phyloP scores from a whole-genome alignment of 2,113 vertebrate species.

The Paracanthobrama guichenoti region DNA sequence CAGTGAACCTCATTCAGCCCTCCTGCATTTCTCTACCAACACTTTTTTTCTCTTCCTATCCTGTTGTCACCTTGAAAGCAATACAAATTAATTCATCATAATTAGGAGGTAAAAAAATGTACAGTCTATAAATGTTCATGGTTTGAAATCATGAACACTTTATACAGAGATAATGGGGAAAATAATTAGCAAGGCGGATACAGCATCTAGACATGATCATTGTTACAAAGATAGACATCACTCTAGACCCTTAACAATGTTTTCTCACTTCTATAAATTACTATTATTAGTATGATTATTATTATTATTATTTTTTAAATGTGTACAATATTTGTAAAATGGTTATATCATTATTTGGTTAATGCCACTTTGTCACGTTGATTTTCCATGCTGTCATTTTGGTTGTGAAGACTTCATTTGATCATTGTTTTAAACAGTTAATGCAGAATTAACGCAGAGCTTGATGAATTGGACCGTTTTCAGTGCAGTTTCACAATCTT shows the following conservation, averaged over 20 bases:
- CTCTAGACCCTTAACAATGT: background rate
- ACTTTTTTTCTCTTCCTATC: background rate
- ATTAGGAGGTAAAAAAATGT: background rate
- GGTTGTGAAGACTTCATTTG: background rate
- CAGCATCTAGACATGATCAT: background rate
- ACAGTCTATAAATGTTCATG: background rate
- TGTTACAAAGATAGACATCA: background rate
- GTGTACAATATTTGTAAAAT: background rate
- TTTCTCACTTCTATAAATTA: too few relatives aligned
- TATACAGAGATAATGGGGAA: background rate
- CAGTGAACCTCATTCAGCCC: background rate
- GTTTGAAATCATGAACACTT: background rate
- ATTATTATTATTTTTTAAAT: too few relatives aligned
- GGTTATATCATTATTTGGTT: background rate
- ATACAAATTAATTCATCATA: background rate
- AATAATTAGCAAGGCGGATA: background rate
- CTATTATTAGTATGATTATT: too few relatives aligned
- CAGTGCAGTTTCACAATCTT: constrained; percentile 2
- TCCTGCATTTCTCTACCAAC: background rate
- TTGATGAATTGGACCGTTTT: background rate
- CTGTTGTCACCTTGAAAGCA: background rate
- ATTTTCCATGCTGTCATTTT: background rate
- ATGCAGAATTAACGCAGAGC: background rate
- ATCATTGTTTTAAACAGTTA: background rate
- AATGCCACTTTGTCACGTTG: background rate